Base-by-base conservation (phyloP, 2,113 vertebrate species). In the Psilopogon haemacephalus region DNA sequence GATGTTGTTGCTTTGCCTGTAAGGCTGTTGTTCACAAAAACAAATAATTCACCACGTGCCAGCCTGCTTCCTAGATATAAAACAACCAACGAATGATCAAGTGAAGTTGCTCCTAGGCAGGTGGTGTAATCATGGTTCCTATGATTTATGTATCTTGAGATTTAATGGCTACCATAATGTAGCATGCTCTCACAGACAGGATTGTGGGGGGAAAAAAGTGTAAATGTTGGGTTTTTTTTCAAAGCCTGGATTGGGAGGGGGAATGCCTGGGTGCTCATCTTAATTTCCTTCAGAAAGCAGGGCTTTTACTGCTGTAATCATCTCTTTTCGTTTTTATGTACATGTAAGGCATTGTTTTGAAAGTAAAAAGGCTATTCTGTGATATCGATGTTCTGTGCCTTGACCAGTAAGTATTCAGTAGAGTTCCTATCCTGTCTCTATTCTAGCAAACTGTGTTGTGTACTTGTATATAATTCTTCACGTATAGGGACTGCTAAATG, bases 181-280 rank as follows among this genome's bases (percentile, higher is more conserved):
- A 50, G 10, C 6, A 11, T 54, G 30, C 17, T 37, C 8, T 55
- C 46, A 54, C 30, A 78, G 37, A n/a, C 15, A 23, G 18, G 40
- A 27, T 71, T 38, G 23, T 18, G 56, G 16, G 26, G 46, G 8
- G 8, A 2, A 7, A 23, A 38, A 54, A 5, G 5, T 8, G 52
- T 14, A 14, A 19, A 56, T 12, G 2, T 4, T 2, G 24, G 11
- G 9, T 5, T 9, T 18, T 40, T 33, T 35, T 26, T 11, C 42
- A 24, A 1, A 7, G 5, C 7, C 13, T 10, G 4, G 9, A 9
- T 46, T 13, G 9, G 10, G 27, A 5, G 17, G 6, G 2, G 15
- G 23, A 62, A n/a, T 18, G 33, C 5, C 13, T 56, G 15, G 54
- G 9, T 74, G 19, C 24, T 38, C 6, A 58, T 58, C 24, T 18